Base-by-base conservation (phyloP, 2,888 invertebrate species). In the Caenorhabditis parvicauda region DNA sequence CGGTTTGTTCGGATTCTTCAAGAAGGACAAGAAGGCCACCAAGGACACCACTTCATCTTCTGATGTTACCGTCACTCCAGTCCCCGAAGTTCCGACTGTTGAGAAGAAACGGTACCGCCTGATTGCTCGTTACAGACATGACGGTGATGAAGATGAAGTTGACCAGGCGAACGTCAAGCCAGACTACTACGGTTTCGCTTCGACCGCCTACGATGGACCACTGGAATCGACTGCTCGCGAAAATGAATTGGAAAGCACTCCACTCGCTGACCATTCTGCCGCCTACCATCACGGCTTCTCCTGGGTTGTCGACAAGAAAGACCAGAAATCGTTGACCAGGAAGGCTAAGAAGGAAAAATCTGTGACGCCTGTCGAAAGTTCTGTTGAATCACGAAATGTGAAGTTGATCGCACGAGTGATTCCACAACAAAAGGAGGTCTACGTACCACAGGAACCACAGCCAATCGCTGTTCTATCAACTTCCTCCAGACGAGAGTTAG, bases 221-320 rank as follows among this genome's bases (percentile, higher is more conserved):
- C 29, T 60, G n/a, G 54, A 54, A 22, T 28, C 44, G 24, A 46
- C 35, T 6, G 25, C 29, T 25, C 39, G 41, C 6, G 38, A 39
- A 2, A 24, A 55, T 3, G 58, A 62, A 17, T 27, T 61, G 32
- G 42, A 59, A 7, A 38, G 44, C 7, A 32, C 47, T 14, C 62
- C 70, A 1, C 41, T 70, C 22, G 14, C 21, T 5, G 46, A 57
- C 14, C 47, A 55, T 46, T 41, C 53, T 12, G n/a, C 39, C 9
- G 60, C 50, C n/a, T 65, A 67, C 54, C 67, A 65, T 43, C 48
- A 49, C 17, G 67, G 67, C 38, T 47, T 48, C 21, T 37, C 50
- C 2, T n/a, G n/a, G 46, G 54, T 7, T 12, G 25, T n/a, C 19
- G 25, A 21, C 12, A 22, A 32, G 14, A 46, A 54, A 1, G 21